Conservation (phyloP, 2,797 vertebrate species). For the Lagodon rhomboides region DNA sequence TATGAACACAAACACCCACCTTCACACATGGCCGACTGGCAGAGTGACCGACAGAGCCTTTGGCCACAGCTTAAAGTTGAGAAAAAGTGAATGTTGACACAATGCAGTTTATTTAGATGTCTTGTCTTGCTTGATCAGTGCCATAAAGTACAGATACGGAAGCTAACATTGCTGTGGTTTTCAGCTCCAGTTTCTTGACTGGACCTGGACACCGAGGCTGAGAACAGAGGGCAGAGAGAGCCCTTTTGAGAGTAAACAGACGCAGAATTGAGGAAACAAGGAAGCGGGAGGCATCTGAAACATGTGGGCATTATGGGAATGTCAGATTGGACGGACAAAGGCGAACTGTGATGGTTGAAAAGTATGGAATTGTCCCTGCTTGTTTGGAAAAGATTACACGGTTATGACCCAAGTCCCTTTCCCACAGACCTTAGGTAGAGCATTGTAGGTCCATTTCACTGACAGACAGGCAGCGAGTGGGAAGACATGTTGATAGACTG, state of each 20-base stretch:
- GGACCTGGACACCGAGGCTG: constrained; percentile 84
- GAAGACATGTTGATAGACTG: constrained; percentile 78
- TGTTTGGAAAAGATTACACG: constrained; percentile 80
- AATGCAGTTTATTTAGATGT: background rate
- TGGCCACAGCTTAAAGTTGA: background rate
- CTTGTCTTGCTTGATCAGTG: background rate
- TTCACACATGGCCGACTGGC: too few relatives aligned
- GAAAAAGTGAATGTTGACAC: background rate
- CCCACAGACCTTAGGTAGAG: constrained; percentile 88
- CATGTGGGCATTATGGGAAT: constrained; percentile 97
- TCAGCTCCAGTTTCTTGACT: too few relatives aligned
- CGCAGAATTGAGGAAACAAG: constrained; percentile 98
- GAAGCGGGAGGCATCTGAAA: constrained; percentile 94
- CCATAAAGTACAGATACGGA: background rate
- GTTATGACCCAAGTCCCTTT: constrained; percentile 86
- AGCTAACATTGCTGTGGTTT: too few relatives aligned
- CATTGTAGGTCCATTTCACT: constrained; percentile 79
- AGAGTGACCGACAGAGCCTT: too few relatives aligned
- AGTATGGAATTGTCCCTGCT: constrained; percentile 81
- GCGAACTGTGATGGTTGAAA: constrained; percentile 85
- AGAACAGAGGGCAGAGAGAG: constrained; percentile 86
- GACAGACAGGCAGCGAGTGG: constrained; percentile 79
- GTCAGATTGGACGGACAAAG: constrained; percentile 89
- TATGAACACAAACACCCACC: too few relatives aligned
- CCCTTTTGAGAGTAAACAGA: constrained; percentile 96